Conservation (phyloP, 2,797 vertebrate genomes). For the Lateolabrax maculatus region DNA sequence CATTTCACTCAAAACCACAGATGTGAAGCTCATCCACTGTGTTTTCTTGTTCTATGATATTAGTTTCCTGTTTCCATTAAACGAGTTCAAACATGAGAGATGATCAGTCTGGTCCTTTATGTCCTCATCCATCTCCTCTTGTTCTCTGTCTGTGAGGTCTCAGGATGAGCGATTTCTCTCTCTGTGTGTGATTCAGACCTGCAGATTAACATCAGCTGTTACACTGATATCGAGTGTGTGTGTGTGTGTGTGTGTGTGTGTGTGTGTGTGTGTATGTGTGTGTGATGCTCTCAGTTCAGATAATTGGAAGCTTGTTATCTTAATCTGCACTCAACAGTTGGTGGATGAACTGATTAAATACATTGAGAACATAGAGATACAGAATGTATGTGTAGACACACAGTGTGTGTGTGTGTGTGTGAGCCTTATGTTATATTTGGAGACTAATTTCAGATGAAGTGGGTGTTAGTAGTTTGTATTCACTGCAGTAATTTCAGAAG, state of each 20-base stretch:
- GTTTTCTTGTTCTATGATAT: neutral
- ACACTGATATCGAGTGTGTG: neutral
- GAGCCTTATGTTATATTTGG: neutral
- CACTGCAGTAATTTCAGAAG: neutral
- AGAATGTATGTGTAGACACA: neutral
- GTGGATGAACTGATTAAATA: conserved; percentile 15
- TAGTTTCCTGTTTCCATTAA: neutral
- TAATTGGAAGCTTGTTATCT: conserved; percentile 52
- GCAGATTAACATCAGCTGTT: conserved; percentile 39
- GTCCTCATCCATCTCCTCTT: neutral
- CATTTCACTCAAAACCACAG: neutral
- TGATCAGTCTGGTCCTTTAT: neutral
- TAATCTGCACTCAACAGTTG: conserved; percentile 30
- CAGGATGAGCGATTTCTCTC: conserved; percentile 7
- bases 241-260: conserved; percentile 11
- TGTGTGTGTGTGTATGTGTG: neutral
- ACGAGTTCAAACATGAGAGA: neutral
- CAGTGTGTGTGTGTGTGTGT: neutral
- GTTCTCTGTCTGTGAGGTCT: conserved; percentile 4
- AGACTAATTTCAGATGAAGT: neutral
- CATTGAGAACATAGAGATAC: neutral
- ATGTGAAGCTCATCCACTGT: too few relatives aligned
- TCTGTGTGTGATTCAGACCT: neutral
- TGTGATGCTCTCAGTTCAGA: conserved; percentile 3
- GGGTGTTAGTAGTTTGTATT: neutral